These are phyloP conservation scores for Drosophila lacicola DNA, from an alignment of 2,888 invertebrate species.

Conservation along the genomic window DNA sequence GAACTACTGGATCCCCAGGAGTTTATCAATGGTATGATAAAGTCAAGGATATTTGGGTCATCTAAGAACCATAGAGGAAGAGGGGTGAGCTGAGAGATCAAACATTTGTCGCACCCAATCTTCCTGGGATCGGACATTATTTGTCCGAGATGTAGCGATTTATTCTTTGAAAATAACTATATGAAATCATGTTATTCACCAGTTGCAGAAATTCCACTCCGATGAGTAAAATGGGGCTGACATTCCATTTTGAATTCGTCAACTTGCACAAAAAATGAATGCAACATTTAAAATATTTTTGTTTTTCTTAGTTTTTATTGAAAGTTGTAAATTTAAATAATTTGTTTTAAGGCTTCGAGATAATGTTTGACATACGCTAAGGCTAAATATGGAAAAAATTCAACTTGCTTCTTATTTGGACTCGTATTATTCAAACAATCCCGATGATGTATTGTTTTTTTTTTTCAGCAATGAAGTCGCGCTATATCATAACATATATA, in stretches of 20 bases:
- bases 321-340: slow-evolving; percentile 72
- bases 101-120: too few relatives aligned
- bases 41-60: too few relatives aligned
- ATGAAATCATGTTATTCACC: too few relatives aligned
- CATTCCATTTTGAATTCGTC: not conserved
- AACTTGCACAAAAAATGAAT: slow-evolving; percentile 8
- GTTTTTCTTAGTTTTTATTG: slow-evolving; percentile 66
- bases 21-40: too few relatives aligned
- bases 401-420: slow-evolving; percentile 57
- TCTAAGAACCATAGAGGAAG: too few relatives aligned
- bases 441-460: not conserved
- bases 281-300: slow-evolving; percentile 1
- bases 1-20: too few relatives aligned
- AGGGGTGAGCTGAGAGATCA: too few relatives aligned
- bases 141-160: too few relatives aligned
- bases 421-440: slow-evolving; percentile 49
- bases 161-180: too few relatives aligned
- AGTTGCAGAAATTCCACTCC: too few relatives aligned
- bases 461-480: slow-evolving; percentile 4
- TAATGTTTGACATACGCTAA: slow-evolving; percentile 72
- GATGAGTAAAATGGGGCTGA: not conserved
- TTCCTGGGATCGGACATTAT: too few relatives aligned
- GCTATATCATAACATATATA: slow-evolving; percentile 16
- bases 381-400: slow-evolving; percentile 76
- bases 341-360: slow-evolving; percentile 74